A percentile compares a stretch with the other conserved stretches of the same genome.
These are phyloP conservation scores for Macroteleia sp. DNA, from an alignment of 2,888 invertebrate species.

Conservation along the genomic window DNA sequence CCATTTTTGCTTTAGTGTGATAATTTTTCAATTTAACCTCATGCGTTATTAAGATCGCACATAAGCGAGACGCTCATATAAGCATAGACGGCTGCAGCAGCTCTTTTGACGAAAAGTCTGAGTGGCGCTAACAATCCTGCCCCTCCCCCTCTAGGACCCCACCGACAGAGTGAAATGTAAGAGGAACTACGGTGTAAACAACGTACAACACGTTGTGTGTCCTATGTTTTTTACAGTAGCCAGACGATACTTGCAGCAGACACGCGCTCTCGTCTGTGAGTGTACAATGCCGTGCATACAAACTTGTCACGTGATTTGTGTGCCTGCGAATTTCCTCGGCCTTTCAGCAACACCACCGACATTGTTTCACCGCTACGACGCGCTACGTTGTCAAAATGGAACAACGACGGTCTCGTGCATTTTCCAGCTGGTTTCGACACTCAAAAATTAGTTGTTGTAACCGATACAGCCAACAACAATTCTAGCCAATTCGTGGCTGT, in stretches of 20 bases:
- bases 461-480: slow-evolving; percentile 25
- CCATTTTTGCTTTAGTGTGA: slow-evolving; percentile 78
- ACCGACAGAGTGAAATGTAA: slow-evolving; percentile 73
- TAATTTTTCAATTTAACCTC: slow-evolving; percentile 83
- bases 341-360: slow-evolving; percentile 57
- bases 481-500: slow-evolving; percentile 20
- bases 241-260: slow-evolving; percentile 79
- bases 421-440: slow-evolving; percentile 50
- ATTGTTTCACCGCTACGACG: slow-evolving; percentile 42
- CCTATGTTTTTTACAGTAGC: slow-evolving; percentile 82
- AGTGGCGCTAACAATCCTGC: slow-evolving; percentile 68
- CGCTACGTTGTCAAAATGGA: slow-evolving; percentile 43
- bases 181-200: slow-evolving; percentile 78
- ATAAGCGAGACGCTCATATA: slow-evolving; percentile 38
- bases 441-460: slow-evolving; percentile 38
- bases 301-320: slow-evolving; percentile 61
- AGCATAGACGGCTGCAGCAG: slow-evolving; percentile 69
- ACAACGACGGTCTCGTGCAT: slow-evolving; percentile 39
- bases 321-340: slow-evolving; percentile 61
- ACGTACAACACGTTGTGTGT: slow-evolving; percentile 73
- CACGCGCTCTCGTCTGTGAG: slow-evolving; percentile 47
- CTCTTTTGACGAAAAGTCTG: slow-evolving; percentile 75
- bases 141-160: slow-evolving; percentile 54
- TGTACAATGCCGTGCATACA: slow-evolving; percentile 54
- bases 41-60: slow-evolving; percentile 78